These are phyloP conservation scores for Scomber japonicus DNA, from an alignment of 2,113 vertebrate species.

Conservation along the genomic window DNA sequence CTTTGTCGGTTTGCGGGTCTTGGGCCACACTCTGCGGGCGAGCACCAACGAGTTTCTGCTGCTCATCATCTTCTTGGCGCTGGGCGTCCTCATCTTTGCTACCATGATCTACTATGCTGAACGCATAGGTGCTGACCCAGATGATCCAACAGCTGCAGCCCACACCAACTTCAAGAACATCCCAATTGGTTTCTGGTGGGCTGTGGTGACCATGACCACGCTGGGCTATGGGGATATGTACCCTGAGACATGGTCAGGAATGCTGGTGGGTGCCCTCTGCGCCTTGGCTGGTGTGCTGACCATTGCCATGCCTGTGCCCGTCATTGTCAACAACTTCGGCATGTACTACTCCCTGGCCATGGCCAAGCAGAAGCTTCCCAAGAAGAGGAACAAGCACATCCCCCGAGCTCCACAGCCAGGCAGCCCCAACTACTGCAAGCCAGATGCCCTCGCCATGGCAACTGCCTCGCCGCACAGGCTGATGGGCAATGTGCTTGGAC, in stretches of 20 bases:
- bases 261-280: conserved; percentile 97
- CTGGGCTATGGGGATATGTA: conserved; percentile 99
- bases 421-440: conserved; percentile 94
- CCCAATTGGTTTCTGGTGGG: conserved; percentile 99
- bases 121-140: conserved; percentile 92
- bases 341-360: conserved; percentile 99
- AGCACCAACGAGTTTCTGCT: conserved; percentile 97
- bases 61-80: conserved; percentile 95
- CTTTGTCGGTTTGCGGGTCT: conserved; percentile 92
- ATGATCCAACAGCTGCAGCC: conserved; percentile 88
- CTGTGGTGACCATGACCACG: conserved; percentile 98
- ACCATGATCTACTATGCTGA: conserved; percentile 99
- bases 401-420: conserved; percentile 91
- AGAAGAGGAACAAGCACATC: conserved; percentile 98
- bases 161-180: conserved; percentile 99
- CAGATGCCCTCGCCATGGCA: conserved; percentile 88
- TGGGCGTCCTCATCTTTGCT: conserved; percentile 98
- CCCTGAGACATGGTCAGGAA: conserved; percentile 97
- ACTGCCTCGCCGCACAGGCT: conserved; percentile 93
- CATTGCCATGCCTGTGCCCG: conserved; percentile 98
- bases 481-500: conserved; percentile 89
- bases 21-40: conserved; percentile 93
- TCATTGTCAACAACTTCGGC: conserved; percentile 99
- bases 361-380: conserved; percentile 99
- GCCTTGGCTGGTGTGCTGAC: conserved; percentile 97